Base-by-base conservation (phyloP, 1,140 invertebrate species). In the Chymomyza costata region DNA sequence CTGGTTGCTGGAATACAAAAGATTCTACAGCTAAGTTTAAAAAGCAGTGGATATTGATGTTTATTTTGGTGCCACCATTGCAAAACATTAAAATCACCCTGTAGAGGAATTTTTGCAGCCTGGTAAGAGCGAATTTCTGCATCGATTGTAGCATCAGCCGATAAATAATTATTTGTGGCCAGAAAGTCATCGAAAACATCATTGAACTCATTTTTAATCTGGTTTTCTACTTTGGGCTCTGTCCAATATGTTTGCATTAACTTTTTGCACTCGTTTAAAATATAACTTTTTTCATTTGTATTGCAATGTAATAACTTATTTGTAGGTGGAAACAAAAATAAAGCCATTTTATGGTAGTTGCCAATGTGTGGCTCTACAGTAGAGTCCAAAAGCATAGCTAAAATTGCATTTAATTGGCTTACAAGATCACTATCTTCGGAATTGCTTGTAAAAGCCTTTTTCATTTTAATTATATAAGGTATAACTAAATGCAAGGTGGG, bases 291-390 rank as follows among this genome's bases (percentile, higher is more conserved):
- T 14, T 39, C 37, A 15, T 2, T 6, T 5, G 3, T 19, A 16
- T 6, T 39, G 15, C 2, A 39, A 17, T 6, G 37, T 6, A 39
- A 17, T n/a, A 39, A 11, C 11, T n/a, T 39, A n/a, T 39, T 39
- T 3, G 37, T 39, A 16, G 37, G 37, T 2, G 37, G 37, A n/a
- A 39, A 39, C 6, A 39, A 19, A 39, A 39, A 39, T 2, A 39
- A 39, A 15, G 37, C 37, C 14, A 39, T 19, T 39, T 39, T 39
- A n/a, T 39, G 37, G n/a, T 17, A 16, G n/a, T 17, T n/a, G 3
- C 13, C 8, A 39, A 39, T 16, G n/a, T 39, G 14, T n/a, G 37
- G 15, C 7, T 17, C 14, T 6, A 39, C 37, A 19, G 17, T n/a
- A 6, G 37, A 14, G 3, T 39, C 15, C 3, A 39, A 6, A 39